phyloP scores from a whole-genome alignment of 2,797 vertebrate species.

The Babyrousa celebensis region DNA sequence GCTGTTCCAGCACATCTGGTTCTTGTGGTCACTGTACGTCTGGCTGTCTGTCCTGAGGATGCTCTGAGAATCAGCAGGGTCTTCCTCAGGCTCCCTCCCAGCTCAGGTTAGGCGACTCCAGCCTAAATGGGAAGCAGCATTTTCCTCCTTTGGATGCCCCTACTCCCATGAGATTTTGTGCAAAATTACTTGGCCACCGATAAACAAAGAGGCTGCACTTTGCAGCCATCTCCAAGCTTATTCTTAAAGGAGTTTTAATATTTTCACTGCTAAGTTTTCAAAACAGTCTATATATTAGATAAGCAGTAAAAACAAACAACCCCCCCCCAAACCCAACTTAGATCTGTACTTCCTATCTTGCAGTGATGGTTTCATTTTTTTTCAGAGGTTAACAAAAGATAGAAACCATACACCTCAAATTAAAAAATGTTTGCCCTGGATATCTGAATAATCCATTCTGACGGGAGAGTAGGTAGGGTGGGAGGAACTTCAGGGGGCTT shows the following conservation, averaged over 20 bases:
- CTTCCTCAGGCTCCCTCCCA: background rate
- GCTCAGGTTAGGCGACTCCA: background rate
- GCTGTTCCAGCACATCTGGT: background rate
- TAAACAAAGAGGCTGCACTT: background rate
- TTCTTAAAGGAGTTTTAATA: background rate
- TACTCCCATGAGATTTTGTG: fast-evolving
- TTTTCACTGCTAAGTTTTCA: background rate
- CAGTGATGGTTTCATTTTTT: background rate
- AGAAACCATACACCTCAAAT: conserved; percentile 3
- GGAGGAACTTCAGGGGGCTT: background rate
- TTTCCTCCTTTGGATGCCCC: background rate
- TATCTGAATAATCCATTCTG: background rate
- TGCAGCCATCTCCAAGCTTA: background rate
- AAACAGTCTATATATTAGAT: background rate
- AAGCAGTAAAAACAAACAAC: background rate
- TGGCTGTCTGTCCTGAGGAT: background rate
- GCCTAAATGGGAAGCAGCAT: background rate
- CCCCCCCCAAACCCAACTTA: background rate
- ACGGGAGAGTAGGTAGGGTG: background rate
- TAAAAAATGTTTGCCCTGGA: background rate
- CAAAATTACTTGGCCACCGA: background rate
- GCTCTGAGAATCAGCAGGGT: background rate
- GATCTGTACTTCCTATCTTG: background rate
- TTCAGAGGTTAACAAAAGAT: conserved; percentile 54
- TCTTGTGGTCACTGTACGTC: background rate